phyloP scores from a whole-genome alignment of 2,888 invertebrate genomes.

The Nomada fucata region DNA sequence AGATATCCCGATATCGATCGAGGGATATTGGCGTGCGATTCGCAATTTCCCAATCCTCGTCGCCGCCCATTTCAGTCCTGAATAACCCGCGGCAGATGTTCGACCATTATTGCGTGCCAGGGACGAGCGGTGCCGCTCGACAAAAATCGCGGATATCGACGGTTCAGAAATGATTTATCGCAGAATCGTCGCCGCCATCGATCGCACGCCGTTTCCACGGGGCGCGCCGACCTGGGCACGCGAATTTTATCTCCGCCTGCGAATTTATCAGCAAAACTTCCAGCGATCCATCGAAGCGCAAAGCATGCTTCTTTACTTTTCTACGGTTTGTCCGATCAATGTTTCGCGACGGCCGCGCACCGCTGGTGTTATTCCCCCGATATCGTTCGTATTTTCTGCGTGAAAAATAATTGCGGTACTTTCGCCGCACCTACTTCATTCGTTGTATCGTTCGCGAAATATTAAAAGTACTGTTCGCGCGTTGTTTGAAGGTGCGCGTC shows the following conservation, averaged over 20 bases:
- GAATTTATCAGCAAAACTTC: background rate
- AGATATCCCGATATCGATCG: background rate
- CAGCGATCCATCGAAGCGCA: background rate
- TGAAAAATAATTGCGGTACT: too few relatives aligned
- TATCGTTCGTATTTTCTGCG: too few relatives aligned
- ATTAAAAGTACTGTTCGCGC: too few relatives aligned
- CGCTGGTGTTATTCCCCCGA: too few relatives aligned
- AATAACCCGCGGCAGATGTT: conserved; percentile 17
- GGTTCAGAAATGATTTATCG: conserved; percentile 33
- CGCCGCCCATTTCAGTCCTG: background rate
- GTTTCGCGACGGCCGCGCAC: too few relatives aligned
- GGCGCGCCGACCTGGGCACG: background rate
- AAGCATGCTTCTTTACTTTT: background rate
- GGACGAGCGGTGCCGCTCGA: background rate
- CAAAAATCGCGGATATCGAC: conserved; percentile 14
- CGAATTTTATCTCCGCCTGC: conserved; percentile 13
- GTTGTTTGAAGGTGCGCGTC: too few relatives aligned
- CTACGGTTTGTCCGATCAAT: too few relatives aligned
- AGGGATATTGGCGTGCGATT: conserved; percentile 4
- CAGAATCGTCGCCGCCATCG: conserved; percentile 20
- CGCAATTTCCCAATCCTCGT: background rate
- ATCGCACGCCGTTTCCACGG: conserved; percentile 45
- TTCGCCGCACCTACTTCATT: too few relatives aligned
- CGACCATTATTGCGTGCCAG: background rate
- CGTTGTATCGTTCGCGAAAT: too few relatives aligned